Base-by-base conservation (phyloP, 2,797 vertebrate genomes). In the Hippocampus kuda region DNA sequence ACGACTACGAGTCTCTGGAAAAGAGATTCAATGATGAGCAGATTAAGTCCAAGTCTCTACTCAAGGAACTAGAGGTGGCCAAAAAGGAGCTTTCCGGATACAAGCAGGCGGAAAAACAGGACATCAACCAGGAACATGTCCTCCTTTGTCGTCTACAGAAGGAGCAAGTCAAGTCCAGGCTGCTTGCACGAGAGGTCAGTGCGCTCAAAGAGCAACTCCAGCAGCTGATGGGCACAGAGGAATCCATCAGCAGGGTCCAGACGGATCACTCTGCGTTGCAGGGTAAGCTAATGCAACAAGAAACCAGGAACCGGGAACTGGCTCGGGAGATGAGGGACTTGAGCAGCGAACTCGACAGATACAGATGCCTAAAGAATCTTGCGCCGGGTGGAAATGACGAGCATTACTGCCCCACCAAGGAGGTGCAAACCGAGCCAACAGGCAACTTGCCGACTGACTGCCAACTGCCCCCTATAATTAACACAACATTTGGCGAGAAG, bases 141-240 rank as follows among this genome's bases (percentile, higher is more conserved):
- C 92, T 98, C 67, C 93, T 95, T 66, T 93, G 91, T 75, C 93
- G 91, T 66, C 91, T 99, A 61, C 94, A 92, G 84, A 96, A 98
- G 74, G 96, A 99, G 77, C 94, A 94, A 86, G 93, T 93, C 1
- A 97, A 94, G 79, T 96, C 94, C 0, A 93, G 93, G 72, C 92
- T 97, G 38, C 88, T 99, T 48, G 91, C 90, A 65, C 92, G 92
- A 88, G 94, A 99, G 85, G 91, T 96, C 15, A 94, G 94, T 15
- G 82, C 88, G 74, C 83, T 99, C 70, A 98, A 95, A 81, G 95
- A 96, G 79, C 97, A 97, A 87, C 92, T 98, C 66, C 92, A 96
- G 67, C 92, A 93, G 81, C 92, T 94, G n/a, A 91, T 90, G 91
- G 91, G 91, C 72, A 94, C 94, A 2, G 94, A 97, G 61, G 92